Percentiles rank a stretch among this genome's conserved stretches.
These are phyloP conservation scores for Monarcha castaneiventris DNA, from an alignment of 2,113 vertebrate genomes.

Conservation along the genomic window DNA sequence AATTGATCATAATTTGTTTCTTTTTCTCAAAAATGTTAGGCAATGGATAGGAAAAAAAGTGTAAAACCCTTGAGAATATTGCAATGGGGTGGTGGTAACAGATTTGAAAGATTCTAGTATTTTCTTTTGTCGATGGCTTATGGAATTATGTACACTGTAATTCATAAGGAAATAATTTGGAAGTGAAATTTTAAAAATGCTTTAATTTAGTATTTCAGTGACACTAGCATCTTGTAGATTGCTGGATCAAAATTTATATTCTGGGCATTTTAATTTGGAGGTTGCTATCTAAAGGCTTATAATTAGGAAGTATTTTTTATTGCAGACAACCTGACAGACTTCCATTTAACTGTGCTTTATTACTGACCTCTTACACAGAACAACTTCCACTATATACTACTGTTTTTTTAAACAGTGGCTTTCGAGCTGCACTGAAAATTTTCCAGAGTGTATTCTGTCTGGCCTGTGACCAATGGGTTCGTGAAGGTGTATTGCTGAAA, in stretches of 20 bases:
- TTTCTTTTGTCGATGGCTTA: not conserved
- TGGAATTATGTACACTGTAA: not conserved
- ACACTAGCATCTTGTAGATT: not conserved
- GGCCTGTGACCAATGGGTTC: not conserved
- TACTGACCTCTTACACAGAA: not conserved
- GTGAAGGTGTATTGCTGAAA: not conserved
- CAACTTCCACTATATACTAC: not conserved
- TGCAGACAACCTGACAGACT: not conserved
- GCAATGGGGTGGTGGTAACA: not conserved
- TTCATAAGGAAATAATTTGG: not conserved
- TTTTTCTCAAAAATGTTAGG: not conserved
- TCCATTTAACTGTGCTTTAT: not conserved
- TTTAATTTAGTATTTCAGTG: not conserved
- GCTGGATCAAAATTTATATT: not conserved
- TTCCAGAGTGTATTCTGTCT: not conserved
- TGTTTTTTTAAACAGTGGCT: not conserved
- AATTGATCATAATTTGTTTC: not conserved
- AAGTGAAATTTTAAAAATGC: not conserved
- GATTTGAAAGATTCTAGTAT: not conserved
- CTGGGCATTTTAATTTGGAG: not conserved
- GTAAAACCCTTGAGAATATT: not conserved
- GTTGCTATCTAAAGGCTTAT: not conserved
- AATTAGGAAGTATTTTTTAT: not conserved
- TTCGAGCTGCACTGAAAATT: not conserved
- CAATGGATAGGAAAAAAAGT: not conserved